These are phyloP conservation scores for Passer domesticus DNA, from an alignment of 2,113 vertebrate genomes.

Conservation along the genomic window DNA sequence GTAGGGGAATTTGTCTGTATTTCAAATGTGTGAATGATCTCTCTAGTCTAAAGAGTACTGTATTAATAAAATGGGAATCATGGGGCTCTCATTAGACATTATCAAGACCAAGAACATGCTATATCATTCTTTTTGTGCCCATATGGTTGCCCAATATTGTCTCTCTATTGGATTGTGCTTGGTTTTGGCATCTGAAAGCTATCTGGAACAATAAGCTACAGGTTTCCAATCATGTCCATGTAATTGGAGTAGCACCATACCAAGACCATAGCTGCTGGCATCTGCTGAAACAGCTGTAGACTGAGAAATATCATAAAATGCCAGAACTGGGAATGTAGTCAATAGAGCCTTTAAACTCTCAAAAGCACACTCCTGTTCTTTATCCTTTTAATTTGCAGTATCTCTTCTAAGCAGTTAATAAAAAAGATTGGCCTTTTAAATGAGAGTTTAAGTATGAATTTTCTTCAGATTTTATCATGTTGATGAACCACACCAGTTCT, in stretches of 20 bases:
- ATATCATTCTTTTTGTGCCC: conserved; percentile 29
- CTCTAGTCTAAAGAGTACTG: neutral
- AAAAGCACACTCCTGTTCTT: conserved; percentile 34
- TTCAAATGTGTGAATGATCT: neutral
- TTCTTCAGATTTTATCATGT: conserved; percentile 16
- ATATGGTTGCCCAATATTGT: conserved; percentile 28
- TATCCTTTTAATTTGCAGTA: neutral
- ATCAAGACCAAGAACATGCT: conserved; percentile 3
- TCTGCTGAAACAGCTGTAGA: conserved; percentile 66
- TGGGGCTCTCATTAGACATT: neutral
- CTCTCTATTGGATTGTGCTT: neutral
- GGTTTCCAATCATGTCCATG: conserved; percentile 63
- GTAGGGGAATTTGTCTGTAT: neutral
- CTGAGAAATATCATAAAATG: conserved; percentile 51
- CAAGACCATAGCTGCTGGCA: conserved; percentile 57
- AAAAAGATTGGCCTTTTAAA: conserved; percentile 11
- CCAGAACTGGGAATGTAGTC: conserved; percentile 27
- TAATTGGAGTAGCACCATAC: conserved; percentile 62
- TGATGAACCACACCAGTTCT: neutral
- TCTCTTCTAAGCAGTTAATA: conserved; percentile 27
- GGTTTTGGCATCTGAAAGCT: conserved; percentile 50
- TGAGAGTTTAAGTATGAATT: conserved; percentile 1
- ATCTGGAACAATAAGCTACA: conserved; percentile 65
- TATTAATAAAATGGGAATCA: neutral
- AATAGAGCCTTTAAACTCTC: conserved; percentile 40